phyloP scores from a whole-genome alignment of 2,888 invertebrate species.

The Palloptera scutellata region DNA sequence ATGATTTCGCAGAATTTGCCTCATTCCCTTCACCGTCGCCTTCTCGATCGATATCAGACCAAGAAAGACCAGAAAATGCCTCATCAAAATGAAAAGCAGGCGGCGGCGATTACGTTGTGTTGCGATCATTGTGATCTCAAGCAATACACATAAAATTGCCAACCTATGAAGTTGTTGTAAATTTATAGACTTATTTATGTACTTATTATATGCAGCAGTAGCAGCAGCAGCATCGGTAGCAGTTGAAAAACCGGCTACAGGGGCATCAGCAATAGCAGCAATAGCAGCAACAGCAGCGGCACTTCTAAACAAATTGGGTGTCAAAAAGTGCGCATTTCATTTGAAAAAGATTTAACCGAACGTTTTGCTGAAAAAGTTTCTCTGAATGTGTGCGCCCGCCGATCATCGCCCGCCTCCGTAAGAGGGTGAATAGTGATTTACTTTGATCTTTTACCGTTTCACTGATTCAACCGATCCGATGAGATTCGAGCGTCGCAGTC shows the following conservation, averaged over 20 bases:
- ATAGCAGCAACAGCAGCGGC: conserved; percentile 32
- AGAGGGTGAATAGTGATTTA: conserved; percentile 13
- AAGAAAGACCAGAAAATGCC: too few species aligned
- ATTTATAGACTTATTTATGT: conserved; percentile 47
- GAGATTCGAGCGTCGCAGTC: too few species aligned
- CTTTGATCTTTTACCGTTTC: not conserved
- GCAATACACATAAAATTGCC: conserved; percentile 13
- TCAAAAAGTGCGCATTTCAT: conserved; percentile 56
- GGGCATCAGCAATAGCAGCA: conserved; percentile 32
- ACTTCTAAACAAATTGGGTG: conserved; percentile 59
- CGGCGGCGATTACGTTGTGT: conserved; percentile 22
- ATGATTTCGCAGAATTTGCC: conserved; percentile 29
- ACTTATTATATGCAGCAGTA: not conserved
- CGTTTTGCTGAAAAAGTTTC: too few species aligned
- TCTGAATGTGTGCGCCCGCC: too few species aligned
- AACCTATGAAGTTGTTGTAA: conserved; percentile 37
- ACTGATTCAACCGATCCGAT: too few species aligned
- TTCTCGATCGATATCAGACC: not conserved
- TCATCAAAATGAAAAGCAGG: not conserved
- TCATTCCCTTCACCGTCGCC: not conserved
- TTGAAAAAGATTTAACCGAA: too few species aligned
- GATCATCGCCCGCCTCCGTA: not conserved
- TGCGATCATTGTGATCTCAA: conserved; percentile 14
- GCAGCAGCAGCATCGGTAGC: too few species aligned
- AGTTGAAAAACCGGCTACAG: too few species aligned